Evolutionary conservation across 2,888 invertebrate species (phyloP), one percentile per base, ranked within the genome.

Genomic region (Philhelius pedissequus): DNA sequence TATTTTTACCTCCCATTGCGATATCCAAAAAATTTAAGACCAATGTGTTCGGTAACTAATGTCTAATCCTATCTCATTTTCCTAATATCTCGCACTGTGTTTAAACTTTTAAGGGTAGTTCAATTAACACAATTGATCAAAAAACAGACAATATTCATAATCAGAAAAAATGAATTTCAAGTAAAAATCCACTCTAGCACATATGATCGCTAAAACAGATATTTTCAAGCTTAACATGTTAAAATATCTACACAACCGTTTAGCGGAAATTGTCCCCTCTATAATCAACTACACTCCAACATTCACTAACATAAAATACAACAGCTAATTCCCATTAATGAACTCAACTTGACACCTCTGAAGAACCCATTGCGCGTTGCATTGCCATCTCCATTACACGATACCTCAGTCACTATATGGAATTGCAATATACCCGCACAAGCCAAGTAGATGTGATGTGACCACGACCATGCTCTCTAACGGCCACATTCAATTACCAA

Each of bases 271-370:
- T 56, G 56, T 56, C 6, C 18, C 56, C 3, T 2, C 15, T 3
- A 3, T 9, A 32, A 56, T 32, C 54, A 56, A 32, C 54, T 32
- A 18, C 54, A 22, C 56, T 56, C 20, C 35, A 20, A 56, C 20
- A 20, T 56, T 20, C 35, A 35, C 32, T 56, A 20, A 20, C 27
- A 32, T 35, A 56, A 69, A 62, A 52, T 48, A 35, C 54, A 70
- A 48, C 32, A 70, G 77, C 56, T 66, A 62, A 68, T 70, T 64
- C 43, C 78, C 73, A 50, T 73, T 74, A 78, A 70, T 43, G 45
- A 35, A 27, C 62, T 62, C 73, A 69, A 74, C 62, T 64, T 83
- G 82, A 83, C 82, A 83, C 82, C 62, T 74, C 73, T 74, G 78
- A 30, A 56, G 3, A 54, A 56, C 20, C 82, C 45, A 73, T 69